Evolutionary conservation across 1,140 invertebrate species (phyloP).

Genomic region (Schlechtendalia chinensis): DNA sequence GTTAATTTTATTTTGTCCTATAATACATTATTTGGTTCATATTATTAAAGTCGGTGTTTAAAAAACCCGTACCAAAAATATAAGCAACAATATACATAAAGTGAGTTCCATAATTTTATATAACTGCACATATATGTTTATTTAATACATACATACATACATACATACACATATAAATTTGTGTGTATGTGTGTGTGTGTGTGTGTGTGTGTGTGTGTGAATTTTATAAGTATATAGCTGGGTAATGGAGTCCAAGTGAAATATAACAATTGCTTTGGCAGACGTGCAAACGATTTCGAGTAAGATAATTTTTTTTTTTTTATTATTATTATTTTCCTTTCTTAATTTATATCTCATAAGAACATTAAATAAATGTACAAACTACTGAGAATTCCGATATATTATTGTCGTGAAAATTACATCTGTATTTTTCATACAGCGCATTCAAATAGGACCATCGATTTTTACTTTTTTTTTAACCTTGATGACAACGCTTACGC

Average conservation of each 20-base stretch:
- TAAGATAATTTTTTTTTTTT: constrained; percentile 26
- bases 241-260: constrained; percentile 41
- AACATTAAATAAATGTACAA: constrained; percentile 34
- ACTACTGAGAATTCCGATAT: neutral
- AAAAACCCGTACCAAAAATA: neutral
- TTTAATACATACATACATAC: neutral
- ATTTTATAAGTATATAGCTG: neutral
- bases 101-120: neutral
- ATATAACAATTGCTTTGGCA: constrained; percentile 49
- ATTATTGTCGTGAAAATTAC: constrained; percentile 1
- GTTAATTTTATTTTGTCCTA: neutral
- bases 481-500: too few species aligned
- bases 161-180: too few species aligned
- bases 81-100: neutral
- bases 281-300: constrained; percentile 34
- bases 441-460: neutral
- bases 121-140: neutral
- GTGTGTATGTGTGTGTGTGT: too few species aligned
- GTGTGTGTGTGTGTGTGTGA: too few species aligned
- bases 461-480: neutral
- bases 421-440: constrained; percentile 6
- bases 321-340: too few species aligned
- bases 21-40: neutral
- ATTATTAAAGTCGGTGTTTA: constrained; percentile 20
- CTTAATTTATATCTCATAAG: constrained; percentile 25